phyloP scores from a whole-genome alignment of 2,888 invertebrate species.

The Leuctra nigra region DNA sequence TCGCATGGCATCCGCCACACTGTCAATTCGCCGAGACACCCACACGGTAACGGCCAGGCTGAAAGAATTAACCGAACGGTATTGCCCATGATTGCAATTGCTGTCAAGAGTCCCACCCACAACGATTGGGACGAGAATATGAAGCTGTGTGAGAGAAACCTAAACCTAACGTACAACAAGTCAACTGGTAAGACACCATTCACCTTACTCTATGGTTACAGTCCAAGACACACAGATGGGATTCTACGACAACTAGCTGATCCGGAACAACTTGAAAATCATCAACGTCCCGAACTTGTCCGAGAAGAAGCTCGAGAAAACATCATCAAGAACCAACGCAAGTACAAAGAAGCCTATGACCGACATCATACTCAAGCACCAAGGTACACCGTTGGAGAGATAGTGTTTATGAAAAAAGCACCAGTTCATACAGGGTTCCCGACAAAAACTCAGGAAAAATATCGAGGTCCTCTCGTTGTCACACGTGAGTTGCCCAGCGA shows the following conservation, averaged over 20 bases:
- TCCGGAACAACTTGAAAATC: background rate
- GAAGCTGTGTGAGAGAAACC: background rate
- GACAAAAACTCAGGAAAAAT: background rate
- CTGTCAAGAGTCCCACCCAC: background rate
- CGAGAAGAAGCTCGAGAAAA: background rate
- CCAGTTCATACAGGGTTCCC: background rate
- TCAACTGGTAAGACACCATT: background rate
- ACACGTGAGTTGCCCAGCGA: background rate
- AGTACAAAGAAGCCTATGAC: background rate
- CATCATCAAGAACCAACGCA: background rate
- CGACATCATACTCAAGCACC: background rate
- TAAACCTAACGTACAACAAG: background rate
- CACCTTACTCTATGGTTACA: background rate
- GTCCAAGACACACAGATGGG: background rate
- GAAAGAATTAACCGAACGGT: constrained; percentile 28
- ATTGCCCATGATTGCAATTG: constrained; percentile 25
- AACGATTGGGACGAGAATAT: background rate
- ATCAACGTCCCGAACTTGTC: background rate
- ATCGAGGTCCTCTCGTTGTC: background rate
- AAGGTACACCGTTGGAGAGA: background rate
- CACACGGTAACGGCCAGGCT: constrained; percentile 30
- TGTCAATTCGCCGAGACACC: constrained; percentile 30
- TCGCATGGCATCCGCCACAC: constrained; percentile 31
- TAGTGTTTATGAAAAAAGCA: background rate
- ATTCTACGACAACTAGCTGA: background rate